Evolutionary conservation across 1,140 invertebrate species (phyloP), one percentile per base, ranked within the genome.

Genomic region (Temnothorax curvispinosus): DNA sequence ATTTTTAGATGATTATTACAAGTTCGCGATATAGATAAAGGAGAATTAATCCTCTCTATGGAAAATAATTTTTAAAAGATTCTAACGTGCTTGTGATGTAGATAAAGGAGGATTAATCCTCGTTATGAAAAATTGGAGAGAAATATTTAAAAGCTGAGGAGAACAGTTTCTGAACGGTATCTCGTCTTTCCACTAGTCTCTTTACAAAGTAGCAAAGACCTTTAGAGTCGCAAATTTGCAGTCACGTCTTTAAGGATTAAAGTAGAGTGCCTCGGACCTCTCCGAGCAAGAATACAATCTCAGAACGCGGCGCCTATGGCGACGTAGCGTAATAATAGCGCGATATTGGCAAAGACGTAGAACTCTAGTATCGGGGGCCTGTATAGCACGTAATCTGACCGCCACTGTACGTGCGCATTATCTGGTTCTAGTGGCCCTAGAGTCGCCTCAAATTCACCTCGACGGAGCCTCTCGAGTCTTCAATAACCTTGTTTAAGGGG

Each of bases 401-500:
- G 54, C 54, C 13, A 38, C 54, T 75, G 32, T 84, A 84, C 69
- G 80, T 84, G 80, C 27, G 54, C 80, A 84, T 84, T 84, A 84
- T 84, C 80, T 44, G n/a, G 41, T 84, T 84, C 69, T 84, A 84
- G 69, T 82, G 80, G 80, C 27, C 80, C 69, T 75, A 74, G 69
- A 84, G 69, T 84, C 80, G 56, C 80, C 80, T 84, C 69, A 74
- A 84, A 84, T 84, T 84, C 69, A 84, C 54, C 44, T 71, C 44
- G 80, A 84, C 80, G 69, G 69, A 50, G 54, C 80, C 80, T 84
- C 80, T 84, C 52, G 54, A 84, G 80, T 84, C 80, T 84, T 84
- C 80, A 84, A 75, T 84, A 84, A 84, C 80, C 80, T 84, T 84
- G 80, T 84, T 84, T 84, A 84, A 84, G 32, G 80, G 80, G 80